Evolutionary conservation across 2,888 invertebrate genomes (phyloP), one percentile per base, ranked within the genome.

Genomic region (Lomographa bimaculata): DNA sequence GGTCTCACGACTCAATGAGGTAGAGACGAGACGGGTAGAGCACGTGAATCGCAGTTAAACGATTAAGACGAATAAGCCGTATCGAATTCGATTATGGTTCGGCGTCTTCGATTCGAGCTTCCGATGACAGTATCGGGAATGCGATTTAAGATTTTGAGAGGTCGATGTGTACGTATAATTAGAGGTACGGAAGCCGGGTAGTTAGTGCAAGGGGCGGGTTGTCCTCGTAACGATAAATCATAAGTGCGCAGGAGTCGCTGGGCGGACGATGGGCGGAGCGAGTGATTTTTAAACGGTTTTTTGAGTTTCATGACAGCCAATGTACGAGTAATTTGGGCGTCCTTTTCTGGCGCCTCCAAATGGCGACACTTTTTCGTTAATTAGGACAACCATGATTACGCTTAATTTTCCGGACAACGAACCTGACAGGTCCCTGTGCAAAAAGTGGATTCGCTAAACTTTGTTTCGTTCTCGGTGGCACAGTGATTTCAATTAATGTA

Each of bases 231-330:
- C 79, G 80, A 87, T 87, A 87, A 86, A 87, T 87, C 87, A 87
- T 87, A 87, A 83, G 86, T 82, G 84, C 77, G 75, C 81, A 71
- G 67, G 77, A 80, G 75, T 71, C 68, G 64, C 70, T 77, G 85
- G 86, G 83, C 86, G 85, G 79, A 73, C 70, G 60, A 74, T 74
- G 77, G 87, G 87, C 81, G 87, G 85, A 64, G 87, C 87, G 76
- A 86, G 70, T 80, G 78, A 84, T 79, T 86, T 86, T 86, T 86
- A 86, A 87, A 86, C 83, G 79, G 83, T 87, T 87, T 87, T 87
- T 87, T 86, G 83, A 84, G 81, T 77, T 74, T 71, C 67, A 63
- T 67, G 55, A 64, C 75, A 76, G 73, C 87, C 87, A 86, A 86
- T 84, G 80, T 79, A 72, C 74, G 76, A 68, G 73, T 74, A 73